Percentiles rank a stretch among this genome's conserved stretches.
Conservation (phyloP, 2,888 invertebrate genomes). For the Oegoconia quadripuncta region DNA sequence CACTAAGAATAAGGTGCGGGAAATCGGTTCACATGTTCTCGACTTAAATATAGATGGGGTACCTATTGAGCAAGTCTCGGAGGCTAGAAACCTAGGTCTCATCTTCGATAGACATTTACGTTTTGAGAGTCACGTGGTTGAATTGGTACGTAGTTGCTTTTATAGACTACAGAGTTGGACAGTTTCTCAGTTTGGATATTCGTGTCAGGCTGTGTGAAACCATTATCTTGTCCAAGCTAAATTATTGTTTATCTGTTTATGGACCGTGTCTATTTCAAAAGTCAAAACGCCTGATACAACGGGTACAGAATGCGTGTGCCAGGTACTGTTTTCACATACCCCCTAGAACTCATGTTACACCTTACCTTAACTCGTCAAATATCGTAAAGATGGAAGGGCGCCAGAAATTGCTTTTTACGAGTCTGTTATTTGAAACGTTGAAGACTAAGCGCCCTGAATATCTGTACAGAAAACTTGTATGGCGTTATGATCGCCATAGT, state of each 20-base stretch:
- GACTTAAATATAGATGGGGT: neutral
- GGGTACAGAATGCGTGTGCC: slow-evolving; percentile 16
- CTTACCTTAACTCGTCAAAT: slow-evolving; percentile 9
- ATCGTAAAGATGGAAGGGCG: slow-evolving; percentile 14
- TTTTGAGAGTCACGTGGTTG: slow-evolving; percentile 10
- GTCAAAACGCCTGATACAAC: slow-evolving; percentile 1
- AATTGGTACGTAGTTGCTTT: slow-evolving; percentile 9
- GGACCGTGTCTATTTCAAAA: slow-evolving; percentile 2
- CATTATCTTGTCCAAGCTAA: slow-evolving; percentile 12
- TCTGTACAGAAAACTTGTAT: no score
- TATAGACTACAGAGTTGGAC: slow-evolving; percentile 10
- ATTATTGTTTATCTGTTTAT: slow-evolving; percentile 7
- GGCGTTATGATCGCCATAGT: no score
- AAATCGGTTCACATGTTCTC: neutral
- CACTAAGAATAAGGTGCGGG: no score
- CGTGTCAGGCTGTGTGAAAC: slow-evolving; percentile 9
- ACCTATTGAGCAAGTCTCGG: slow-evolving; percentile 6
- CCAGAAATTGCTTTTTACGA: slow-evolving; percentile 8
- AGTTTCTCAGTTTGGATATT: slow-evolving; percentile 4
- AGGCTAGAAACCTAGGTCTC: slow-evolving; percentile 13
- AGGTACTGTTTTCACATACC: slow-evolving; percentile 16
- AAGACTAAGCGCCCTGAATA: no score
- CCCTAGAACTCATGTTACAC: slow-evolving; percentile 11
- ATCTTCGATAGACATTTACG: slow-evolving; percentile 7
- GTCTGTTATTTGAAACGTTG: neutral